Evolutionary conservation across 1,140 invertebrate species (phyloP).

Genomic region (Bradysia coprophila): DNA sequence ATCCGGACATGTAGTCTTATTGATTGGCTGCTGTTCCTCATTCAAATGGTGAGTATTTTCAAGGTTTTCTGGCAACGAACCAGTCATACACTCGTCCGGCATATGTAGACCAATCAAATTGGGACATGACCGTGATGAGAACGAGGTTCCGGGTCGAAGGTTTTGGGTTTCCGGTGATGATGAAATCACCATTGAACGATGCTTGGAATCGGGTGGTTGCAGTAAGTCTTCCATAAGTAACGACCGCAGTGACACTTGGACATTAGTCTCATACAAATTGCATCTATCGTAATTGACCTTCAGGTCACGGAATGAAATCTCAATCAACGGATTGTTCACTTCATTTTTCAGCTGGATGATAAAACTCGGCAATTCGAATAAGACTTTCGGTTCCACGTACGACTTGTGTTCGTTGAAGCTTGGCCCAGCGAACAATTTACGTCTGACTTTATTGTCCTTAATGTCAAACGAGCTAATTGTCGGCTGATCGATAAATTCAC

Average conservation of each 20-base stretch:
- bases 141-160: constrained; percentile 26
- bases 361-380: constrained; percentile 50
- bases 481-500: background rate
- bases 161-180: constrained; percentile 28
- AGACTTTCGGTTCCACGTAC: constrained; percentile 22
- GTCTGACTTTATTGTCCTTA: constrained; percentile 7
- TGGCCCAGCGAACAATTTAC: constrained; percentile 4
- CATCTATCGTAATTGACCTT: constrained; percentile 49
- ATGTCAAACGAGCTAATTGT: constrained; percentile 7
- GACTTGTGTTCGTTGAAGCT: background rate
- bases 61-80: constrained; percentile 49
- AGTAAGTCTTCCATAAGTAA: constrained; percentile 77
- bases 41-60: constrained; percentile 29
- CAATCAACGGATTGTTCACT: constrained; percentile 33
- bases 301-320: constrained; percentile 68
- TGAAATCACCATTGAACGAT: constrained; percentile 66
- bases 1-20: constrained; percentile 27
- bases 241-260: constrained; percentile 61
- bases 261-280: constrained; percentile 40
- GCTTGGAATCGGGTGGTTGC: constrained; percentile 51
- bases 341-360: constrained; percentile 56
- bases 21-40: background rate
- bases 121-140: constrained; percentile 70
- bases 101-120: constrained; percentile 30
- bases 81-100: constrained; percentile 11